Evolutionary conservation across 1,140 invertebrate species (phyloP), one percentile per base, ranked within the genome.

Genomic region (Phortica variegata): DNA sequence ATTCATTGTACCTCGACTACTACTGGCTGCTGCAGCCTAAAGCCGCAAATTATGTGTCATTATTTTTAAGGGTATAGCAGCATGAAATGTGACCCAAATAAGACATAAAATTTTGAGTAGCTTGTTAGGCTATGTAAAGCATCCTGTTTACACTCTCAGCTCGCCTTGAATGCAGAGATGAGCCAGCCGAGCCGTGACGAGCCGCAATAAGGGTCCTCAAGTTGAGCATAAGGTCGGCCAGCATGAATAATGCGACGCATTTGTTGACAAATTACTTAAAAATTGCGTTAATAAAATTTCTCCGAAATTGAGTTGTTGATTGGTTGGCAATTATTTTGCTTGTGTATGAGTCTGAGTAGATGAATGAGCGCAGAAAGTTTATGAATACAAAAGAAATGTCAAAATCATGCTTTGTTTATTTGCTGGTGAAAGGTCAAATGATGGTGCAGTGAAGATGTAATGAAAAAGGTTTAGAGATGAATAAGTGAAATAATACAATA

Each of bases 11-110:
- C n/a, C n/a, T n/a, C n/a, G n/a, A n/a, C n/a, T n/a, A n/a, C n/a
- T n/a, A n/a, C n/a, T n/a, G 47, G 44, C 38, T 57, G 44, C 43
- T 37, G 51, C 41, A 33, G 37, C 47, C 49, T 45, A 61, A 66
- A 66, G 59, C 62, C 62, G 62, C 62, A 66, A 66, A 66, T 66
- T 65, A 66, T 66, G 62, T 66, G 62, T 54, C 62, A 66, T 66
- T 66, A 66, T 60, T 66, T 60, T 66, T 66, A 66, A 66, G 62
- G 62, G 63, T 54, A 62, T 50, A 61, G 62, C 53, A 52, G 48
- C 59, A 59, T 61, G 62, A 65, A 66, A 60, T 65, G 62, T 66
- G 62, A 65, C 62, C 62, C 62, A 66, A 66, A 66, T 66, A 66
- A 66, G 62, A 66, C 66, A 66, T 65, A 65, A 65, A 65, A 58